phyloP scores from a whole-genome alignment of 2,888 invertebrate genomes.

The Villa cingulata region DNA sequence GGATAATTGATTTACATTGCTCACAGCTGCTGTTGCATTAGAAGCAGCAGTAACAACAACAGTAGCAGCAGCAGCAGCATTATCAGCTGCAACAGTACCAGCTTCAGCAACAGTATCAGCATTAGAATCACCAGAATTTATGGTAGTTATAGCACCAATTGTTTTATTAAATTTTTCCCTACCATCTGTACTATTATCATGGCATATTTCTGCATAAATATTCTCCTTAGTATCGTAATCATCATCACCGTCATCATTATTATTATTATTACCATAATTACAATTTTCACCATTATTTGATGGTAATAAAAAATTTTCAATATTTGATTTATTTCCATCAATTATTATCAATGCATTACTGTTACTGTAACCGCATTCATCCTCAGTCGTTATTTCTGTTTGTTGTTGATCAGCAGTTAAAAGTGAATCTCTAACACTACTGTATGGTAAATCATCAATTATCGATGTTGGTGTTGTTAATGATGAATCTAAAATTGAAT shows the following conservation, averaged over 20 bases:
- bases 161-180: no score
- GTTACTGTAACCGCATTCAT: no score
- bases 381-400: not conserved
- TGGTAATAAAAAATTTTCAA: constrained; percentile 1
- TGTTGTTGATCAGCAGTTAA: constrained; percentile 19
- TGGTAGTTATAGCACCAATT: no score
- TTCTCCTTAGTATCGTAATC: constrained; percentile 46
- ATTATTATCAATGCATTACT: no score
- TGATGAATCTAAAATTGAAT: not conserved
- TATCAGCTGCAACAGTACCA: no score
- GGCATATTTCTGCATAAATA: constrained; percentile 57
- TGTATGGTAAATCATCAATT: constrained; percentile 53
- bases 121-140: not conserved
- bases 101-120: not conserved
- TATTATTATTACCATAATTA: no score
- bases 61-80: not conserved
- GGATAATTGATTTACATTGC: no score
- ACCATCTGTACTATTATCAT: constrained; percentile 16
- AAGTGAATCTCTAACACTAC: constrained; percentile 54
- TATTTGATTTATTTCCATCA: not conserved
- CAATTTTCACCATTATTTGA: no score
- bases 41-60: constrained; percentile 11
- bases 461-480: constrained; percentile 23
- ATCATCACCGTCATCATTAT: no score
- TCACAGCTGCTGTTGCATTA: not conserved